Evolutionary conservation across 2,888 invertebrate genomes (phyloP), one percentile per base, ranked within the genome.

Genomic region (Neuroscelio doddi): DNA sequence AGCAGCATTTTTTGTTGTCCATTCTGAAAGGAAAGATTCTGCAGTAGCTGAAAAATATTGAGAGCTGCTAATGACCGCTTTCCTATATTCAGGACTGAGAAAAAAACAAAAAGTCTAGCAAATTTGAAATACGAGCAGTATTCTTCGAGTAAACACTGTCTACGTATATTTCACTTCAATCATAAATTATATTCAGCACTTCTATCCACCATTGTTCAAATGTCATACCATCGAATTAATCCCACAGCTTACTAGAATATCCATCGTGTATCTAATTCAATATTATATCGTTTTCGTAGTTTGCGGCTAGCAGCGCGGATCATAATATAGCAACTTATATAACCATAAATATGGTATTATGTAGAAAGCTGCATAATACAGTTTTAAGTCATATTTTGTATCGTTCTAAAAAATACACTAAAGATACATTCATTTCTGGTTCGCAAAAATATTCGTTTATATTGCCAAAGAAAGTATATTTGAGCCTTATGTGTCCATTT

Each of bases 211-310:
- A 32, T 26, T 29, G 50, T 47, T 42, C 52, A 47, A 55, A 38
- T 52, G 57, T 57, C 56, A 30, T 47, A 53, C 42, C 39, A 49
- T 42, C 44, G 44, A 57, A 59, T 71, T 69, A 69, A 68, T 70
- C 64, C 67, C 36, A 30, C 46, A 41, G 58, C 65, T 63, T 62
- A 58, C 45, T 38, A 38, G 47, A 41, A 53, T 66, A 66, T 52
- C 52, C 61, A 41, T 57, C 53, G 57, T 53, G 68, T 68, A 66
- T 62, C 69, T 66, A 71, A 71, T 71, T 68, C 63, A 62, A 66
- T 63, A 63, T 62, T 64, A 64, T 64, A 59, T 30, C 52, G 42
- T 50, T 62, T 57, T 61, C 61, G 62, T 46, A 39, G 61, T 42
- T n/a, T n/a, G n/a, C n/a, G n/a, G n/a, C n/a, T n/a, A n/a, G n/a